A percentile compares a stretch with the other conserved stretches of the same genome.
Conservation (phyloP, 2,797 vertebrate genomes). For the Mallotus villosus region DNA sequence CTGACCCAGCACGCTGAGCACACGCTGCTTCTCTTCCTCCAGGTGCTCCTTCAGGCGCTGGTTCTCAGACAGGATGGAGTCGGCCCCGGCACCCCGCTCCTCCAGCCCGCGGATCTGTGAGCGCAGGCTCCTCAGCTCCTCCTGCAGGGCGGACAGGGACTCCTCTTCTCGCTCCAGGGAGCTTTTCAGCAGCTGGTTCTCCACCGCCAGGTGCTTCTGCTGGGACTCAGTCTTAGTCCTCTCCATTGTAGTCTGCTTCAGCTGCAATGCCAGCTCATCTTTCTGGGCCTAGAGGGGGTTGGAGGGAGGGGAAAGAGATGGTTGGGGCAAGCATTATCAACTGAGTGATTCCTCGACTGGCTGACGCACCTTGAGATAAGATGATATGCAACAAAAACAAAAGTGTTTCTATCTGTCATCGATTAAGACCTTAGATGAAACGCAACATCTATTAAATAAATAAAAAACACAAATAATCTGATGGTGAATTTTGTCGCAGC, state of each 20-base stretch:
- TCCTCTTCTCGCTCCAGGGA: conserved; percentile 84
- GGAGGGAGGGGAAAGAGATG: not conserved
- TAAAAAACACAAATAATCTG: conserved; percentile 6
- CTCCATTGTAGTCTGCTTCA: conserved; percentile 74
- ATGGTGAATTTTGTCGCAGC: conserved; percentile 42
- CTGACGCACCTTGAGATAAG: not conserved
- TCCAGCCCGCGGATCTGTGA: conserved; percentile 82
- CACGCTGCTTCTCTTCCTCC: conserved; percentile 81
- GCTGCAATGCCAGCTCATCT: conserved; percentile 74
- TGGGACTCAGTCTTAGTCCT: conserved; percentile 72
- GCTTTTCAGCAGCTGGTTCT: conserved; percentile 83
- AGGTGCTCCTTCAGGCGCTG: conserved; percentile 84
- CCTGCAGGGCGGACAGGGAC: conserved; percentile 79
- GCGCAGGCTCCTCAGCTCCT: conserved; percentile 82
- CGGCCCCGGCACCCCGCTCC: conserved; percentile 70
- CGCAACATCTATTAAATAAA: not conserved
- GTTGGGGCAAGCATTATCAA: not conserved
- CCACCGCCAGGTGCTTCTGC: conserved; percentile 75
- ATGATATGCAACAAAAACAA: not conserved
- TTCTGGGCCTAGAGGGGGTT: conserved; percentile 72
- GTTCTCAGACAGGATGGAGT: conserved; percentile 83
- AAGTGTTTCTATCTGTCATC: not conserved
- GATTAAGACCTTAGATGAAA: not conserved
- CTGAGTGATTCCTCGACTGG: too few relatives aligned
- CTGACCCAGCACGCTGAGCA: conserved; percentile 76